phyloP scores from a whole-genome alignment of 2,797 vertebrate species.

The Scolopax bukidnonensis region DNA sequence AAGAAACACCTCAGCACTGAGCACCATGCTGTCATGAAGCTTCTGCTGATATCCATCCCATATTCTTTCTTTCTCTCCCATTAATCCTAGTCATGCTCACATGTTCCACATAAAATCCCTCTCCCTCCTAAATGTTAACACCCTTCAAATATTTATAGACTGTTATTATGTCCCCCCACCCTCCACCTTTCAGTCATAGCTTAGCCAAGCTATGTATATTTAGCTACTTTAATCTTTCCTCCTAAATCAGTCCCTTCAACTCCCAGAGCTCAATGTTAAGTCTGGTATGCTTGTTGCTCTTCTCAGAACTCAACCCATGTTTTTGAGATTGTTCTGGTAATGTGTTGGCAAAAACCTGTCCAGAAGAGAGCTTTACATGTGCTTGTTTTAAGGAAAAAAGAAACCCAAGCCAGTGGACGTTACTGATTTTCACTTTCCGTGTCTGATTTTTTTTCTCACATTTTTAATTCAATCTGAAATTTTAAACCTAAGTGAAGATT shows the following conservation, averaged over 20 bases:
- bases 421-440: background rate
- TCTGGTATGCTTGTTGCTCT: conserved; percentile 13
- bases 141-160: conserved; percentile 76
- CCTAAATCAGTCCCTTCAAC: conserved; percentile 52
- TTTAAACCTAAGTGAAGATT: background rate
- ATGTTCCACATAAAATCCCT: conserved; percentile 63
- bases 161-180: conserved; percentile 51
- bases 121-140: conserved; percentile 69
- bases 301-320: conserved; percentile 28
- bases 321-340: conserved; percentile 47
- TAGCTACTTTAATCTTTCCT: conserved; percentile 69
- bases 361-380: background rate
- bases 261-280: conserved; percentile 31
- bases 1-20: background rate
- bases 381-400: background rate
- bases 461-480: background rate
- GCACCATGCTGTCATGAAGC: background rate
- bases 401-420: background rate
- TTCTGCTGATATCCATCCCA: background rate
- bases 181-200: conserved; percentile 67
- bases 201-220: conserved; percentile 57
- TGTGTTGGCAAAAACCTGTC: background rate
- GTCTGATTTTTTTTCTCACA: background rate
- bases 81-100: conserved; percentile 63
- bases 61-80: conserved; percentile 48